These are phyloP conservation scores for Campylomormyrus numenius DNA, from an alignment of 2,113 vertebrate species.

Conservation along the genomic window DNA sequence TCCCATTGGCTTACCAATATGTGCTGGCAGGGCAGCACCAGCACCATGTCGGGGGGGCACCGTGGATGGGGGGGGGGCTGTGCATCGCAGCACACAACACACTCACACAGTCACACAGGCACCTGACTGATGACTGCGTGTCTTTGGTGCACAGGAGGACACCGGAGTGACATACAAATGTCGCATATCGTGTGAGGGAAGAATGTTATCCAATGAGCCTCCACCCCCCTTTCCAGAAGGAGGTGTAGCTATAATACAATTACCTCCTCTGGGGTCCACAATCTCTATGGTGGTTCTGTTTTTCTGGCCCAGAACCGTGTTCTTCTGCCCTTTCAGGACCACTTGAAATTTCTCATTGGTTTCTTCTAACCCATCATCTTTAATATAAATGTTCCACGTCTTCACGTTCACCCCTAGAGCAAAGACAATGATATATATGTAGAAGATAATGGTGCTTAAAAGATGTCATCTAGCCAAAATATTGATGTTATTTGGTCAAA, in stretches of 20 bases:
- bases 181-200: not conserved
- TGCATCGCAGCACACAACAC: no score
- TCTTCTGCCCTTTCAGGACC: constrained; percentile 47
- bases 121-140: not conserved
- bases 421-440: not conserved
- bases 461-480: not conserved
- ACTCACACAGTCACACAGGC: not conserved
- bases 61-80: no score
- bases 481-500: not conserved
- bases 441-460: not conserved
- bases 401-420: constrained; percentile 66
- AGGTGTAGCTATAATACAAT: no score
- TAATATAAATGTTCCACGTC: constrained; percentile 56
- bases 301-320: constrained; percentile 55
- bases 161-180: not conserved
- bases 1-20: no score
- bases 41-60: no score
- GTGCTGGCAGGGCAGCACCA: no score
- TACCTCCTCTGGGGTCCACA: constrained; percentile 57
- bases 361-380: constrained; percentile 66
- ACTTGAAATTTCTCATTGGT: constrained; percentile 62
- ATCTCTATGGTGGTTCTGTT: constrained; percentile 54
- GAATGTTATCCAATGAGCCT: not conserved
- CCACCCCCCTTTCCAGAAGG: not conserved
- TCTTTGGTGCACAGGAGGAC: not conserved